phyloP scores from a whole-genome alignment of 2,797 vertebrate genomes.

The Rhabdomys pumilio region DNA sequence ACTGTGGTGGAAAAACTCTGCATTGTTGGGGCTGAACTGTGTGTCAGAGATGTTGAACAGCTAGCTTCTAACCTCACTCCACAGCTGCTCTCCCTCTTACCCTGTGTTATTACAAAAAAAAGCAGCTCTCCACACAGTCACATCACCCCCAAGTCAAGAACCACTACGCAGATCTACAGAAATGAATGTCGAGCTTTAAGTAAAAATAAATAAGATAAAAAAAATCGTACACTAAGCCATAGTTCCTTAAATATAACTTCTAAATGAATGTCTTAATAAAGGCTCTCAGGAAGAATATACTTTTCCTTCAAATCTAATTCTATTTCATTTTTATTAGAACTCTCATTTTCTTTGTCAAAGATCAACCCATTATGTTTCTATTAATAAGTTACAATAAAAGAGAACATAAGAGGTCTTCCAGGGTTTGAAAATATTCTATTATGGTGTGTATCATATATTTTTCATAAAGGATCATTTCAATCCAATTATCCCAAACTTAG shows the following conservation, averaged over 20 bases:
- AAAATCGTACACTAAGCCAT: background rate
- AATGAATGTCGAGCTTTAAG: background rate
- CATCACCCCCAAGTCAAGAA: background rate
- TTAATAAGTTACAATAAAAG: conserved; percentile 80
- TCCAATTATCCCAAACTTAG: conserved; percentile 80
- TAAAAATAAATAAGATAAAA: conserved; percentile 11
- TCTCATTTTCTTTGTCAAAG: conserved; percentile 75
- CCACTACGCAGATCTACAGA: background rate
- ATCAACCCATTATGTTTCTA: conserved; percentile 73
- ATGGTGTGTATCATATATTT: conserved; percentile 79
- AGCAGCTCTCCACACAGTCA: background rate
- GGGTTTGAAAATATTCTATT: conserved; percentile 82
- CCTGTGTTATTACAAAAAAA: background rate
- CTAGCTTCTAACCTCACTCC: background rate
- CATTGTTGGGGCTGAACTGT: background rate
- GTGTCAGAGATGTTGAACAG: background rate
- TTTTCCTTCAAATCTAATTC: conserved; percentile 71
- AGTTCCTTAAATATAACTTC: conserved; percentile 63
- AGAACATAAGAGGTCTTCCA: conserved; percentile 77
- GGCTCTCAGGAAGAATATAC: conserved; percentile 67
- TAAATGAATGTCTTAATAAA: conserved; percentile 73
- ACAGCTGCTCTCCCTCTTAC: background rate
- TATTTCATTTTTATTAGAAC: conserved; percentile 77
- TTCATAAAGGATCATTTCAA: conserved; percentile 81
- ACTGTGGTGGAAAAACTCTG: conserved; percentile 10